Evolutionary conservation across 2,797 vertebrate genomes (phyloP), one percentile per base, ranked within the genome.

Genomic region (Pampus argenteus): DNA sequence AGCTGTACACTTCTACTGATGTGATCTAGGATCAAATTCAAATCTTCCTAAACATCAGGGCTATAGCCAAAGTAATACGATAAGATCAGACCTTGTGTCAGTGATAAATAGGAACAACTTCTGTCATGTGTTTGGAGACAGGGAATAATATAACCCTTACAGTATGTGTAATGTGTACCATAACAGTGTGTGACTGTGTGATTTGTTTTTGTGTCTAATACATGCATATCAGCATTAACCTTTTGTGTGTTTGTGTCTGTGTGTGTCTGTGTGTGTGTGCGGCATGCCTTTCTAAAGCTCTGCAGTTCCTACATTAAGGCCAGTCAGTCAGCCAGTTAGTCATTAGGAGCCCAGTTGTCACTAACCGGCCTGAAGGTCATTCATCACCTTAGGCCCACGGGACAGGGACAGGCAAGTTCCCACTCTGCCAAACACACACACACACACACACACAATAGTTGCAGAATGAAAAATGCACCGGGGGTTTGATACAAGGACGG

Each of bases 311-410:
- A 69, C 71, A 69, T 66, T 87, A 76, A 66, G 75, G 48, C 74
- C 81, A 79, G 74, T 83, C 71, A 84, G 70, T 74, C 82, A 82
- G 56, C 71, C 79, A 79, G 79, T 78, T 80, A 86, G 82, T 87
- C 81, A 87, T 87, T 89, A 88, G 74, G 61, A 89, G 85, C 74
- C 4, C 4, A 62, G 82, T 75, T 88, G 86, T 90, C 88, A 86
- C 76, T 77, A 52, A 67, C 45, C 45, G 48, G 60, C 63, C 75
- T 75, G 38, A 65, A 79, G 83, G 77, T 86, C 83, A 85, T 91
- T 86, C 66, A 90, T 90, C 89, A 91, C 73, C 63, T 75, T 65
- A 75, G 81, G 29, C 79, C 50, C 62, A 76, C 44, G 70, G 66
- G 82, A 86, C 62, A 81, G 70, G 57, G 66, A 85, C 66, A 82